These are phyloP conservation scores for Anabas testudineus DNA, from an alignment of 2,797 vertebrate genomes.

Conservation along the genomic window DNA sequence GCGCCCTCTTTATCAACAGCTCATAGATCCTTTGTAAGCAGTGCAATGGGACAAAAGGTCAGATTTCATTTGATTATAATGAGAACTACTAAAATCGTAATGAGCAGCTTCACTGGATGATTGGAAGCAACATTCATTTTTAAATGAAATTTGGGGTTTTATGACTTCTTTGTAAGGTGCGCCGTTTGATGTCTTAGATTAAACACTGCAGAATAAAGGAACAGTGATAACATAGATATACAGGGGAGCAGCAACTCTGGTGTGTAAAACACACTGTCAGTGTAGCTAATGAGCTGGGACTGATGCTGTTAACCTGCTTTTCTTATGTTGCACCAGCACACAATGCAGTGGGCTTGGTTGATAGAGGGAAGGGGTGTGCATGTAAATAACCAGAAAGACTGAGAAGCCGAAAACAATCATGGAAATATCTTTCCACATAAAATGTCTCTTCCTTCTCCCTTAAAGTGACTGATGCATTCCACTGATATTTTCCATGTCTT, in stretches of 20 bases:
- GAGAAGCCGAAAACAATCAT: constrained; percentile 34
- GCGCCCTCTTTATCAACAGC: constrained; percentile 53
- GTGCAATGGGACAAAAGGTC: constrained; percentile 73
- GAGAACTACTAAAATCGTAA: constrained; percentile 78
- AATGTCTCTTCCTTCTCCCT: constrained; percentile 8
- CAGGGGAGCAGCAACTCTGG: constrained; percentile 34
- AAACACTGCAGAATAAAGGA: constrained; percentile 58
- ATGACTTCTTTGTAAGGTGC: constrained; percentile 56
- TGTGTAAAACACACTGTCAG: constrained; percentile 46
- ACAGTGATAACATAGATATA: constrained; percentile 49
- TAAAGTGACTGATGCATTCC: constrained; percentile 5
- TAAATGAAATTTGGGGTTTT: constrained; percentile 58
- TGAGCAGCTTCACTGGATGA: constrained; percentile 65
- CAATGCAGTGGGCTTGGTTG: constrained; percentile 21
- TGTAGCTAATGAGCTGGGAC: constrained; percentile 59
- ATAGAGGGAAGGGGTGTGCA: background rate
- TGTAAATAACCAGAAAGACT: constrained; percentile 21
- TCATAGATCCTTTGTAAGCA: constrained; percentile 64
- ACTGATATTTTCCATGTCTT: constrained; percentile 4
- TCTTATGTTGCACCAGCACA: constrained; percentile 23
- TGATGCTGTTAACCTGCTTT: constrained; percentile 63
- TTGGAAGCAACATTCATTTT: constrained; percentile 62
- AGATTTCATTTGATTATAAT: constrained; percentile 77
- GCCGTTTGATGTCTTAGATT: constrained; percentile 67
- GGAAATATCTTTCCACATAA: constrained; percentile 16